Evolutionary conservation across 2,113 vertebrate genomes (phyloP), one percentile per base, ranked within the genome.

Genomic region (Scomber colias): DNA sequence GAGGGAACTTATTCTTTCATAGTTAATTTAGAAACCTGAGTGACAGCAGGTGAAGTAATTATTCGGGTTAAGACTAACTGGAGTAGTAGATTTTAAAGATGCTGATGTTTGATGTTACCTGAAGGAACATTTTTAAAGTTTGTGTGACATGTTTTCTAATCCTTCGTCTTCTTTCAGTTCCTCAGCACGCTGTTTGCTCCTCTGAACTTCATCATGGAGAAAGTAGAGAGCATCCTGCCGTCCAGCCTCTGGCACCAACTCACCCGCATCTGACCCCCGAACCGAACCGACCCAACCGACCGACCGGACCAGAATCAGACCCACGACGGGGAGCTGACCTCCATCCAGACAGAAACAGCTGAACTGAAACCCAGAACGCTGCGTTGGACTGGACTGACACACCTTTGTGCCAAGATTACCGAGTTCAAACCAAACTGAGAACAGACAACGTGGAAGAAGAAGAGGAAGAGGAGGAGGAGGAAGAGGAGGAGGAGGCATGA

Each of bases 191-290:
- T 99, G 86, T 99, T 99, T 73, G 98, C 98, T 60, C 98, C 98
- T 70, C 95, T 99, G 77, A 99, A 99, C 95, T 99, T 99, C 92
- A 97, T 99, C 91, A 99, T 99, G 98, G 98, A 99, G 92, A 99
- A 99, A 90, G 98, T 99, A 86, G 98, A 99, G 92, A 99, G 97
- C 88, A 97, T 99, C 93, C 95, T 99, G 75, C 98, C 98, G 16
- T 99, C 98, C 91, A 99, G 98, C 59, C 95, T 99, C 87, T 99
- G 98, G 98, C 98, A 99, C 90, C 98, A 99, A 90, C 96, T 99
- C 83, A 99, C 98, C 0, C 96, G 97, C 91, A 99, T 99, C 95
- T 99, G 84, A 92, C 74, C 87, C 57, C 4, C 4, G 19, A 59
- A 16, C 48, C n/a, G n/a, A n/a, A n/a, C n/a, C n/a, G n/a, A n/a